Conservation (phyloP, 2,113 vertebrate species). For the Cinclus mexicanus region DNA sequence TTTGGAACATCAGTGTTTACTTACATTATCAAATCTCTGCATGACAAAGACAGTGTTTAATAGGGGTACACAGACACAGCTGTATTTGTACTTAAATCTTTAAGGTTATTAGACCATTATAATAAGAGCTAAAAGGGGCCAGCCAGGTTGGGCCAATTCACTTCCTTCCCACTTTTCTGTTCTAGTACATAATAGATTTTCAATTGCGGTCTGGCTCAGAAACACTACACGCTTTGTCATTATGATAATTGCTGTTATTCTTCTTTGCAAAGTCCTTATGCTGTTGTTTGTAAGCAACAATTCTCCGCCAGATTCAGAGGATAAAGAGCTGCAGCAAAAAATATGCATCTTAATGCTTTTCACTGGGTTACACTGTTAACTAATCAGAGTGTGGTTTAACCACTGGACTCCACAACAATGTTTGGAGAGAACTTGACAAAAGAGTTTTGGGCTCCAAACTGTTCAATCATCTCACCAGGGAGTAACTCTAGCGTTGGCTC, state of each 20-base stretch:
- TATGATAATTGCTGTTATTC: conserved; percentile 61
- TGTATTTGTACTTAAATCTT: conserved; percentile 4
- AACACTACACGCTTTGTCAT: conserved; percentile 34
- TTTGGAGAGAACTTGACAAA: not conserved
- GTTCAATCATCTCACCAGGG: not conserved
- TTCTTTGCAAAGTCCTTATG: conserved; percentile 39
- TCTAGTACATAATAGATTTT: conserved; percentile 12
- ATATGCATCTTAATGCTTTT: not conserved
- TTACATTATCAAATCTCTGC: not conserved
- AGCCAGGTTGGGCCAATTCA: not conserved
- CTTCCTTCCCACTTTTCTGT: conserved; percentile 1
- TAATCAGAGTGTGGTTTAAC: not conserved
- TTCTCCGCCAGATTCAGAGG: conserved; percentile 24
- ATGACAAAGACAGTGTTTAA: not conserved
- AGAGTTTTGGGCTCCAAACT: not conserved
- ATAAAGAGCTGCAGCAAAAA: conserved; percentile 43
- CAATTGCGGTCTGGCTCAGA: conserved; percentile 33
- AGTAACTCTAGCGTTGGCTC: not conserved
- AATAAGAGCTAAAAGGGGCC: not conserved
- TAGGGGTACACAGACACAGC: not conserved
- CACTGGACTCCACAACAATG: not conserved
- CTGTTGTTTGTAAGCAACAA: conserved; percentile 58
- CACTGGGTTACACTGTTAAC: not conserved
- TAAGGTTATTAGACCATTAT: not conserved
- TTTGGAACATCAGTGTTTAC: not conserved